phyloP scores from a whole-genome alignment of 2,797 vertebrate genomes.

The Myotis myotis region DNA sequence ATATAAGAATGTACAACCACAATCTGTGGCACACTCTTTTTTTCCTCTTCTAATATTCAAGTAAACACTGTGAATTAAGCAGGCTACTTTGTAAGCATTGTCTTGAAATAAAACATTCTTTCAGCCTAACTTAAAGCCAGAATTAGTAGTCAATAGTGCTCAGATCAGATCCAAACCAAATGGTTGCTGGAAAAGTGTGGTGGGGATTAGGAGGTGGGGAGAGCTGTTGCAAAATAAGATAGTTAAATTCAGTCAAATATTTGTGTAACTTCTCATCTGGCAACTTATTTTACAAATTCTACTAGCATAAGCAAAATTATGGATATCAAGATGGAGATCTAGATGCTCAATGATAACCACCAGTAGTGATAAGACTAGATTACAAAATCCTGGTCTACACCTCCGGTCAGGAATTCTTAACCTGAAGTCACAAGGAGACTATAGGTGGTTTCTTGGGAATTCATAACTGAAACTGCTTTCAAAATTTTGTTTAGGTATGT shows the following conservation, averaged over 20 bases:
- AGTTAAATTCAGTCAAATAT: slow-evolving; percentile 52
- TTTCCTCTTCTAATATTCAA: neutral
- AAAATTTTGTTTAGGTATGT: slow-evolving; percentile 26
- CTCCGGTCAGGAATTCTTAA: slow-evolving; percentile 1
- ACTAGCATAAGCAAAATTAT: neutral
- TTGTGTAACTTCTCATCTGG: slow-evolving; percentile 40
- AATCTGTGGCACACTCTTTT: neutral
- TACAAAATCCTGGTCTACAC: neutral
- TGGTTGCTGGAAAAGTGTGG: neutral
- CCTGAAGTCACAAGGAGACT: neutral
- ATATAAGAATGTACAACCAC: neutral
- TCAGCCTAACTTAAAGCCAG: slow-evolving; percentile 31
- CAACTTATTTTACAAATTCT: slow-evolving; percentile 42
- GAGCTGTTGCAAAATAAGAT: neutral
- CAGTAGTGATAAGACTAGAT: neutral
- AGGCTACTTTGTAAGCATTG: neutral
- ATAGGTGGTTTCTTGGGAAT: neutral
- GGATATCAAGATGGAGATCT: neutral
- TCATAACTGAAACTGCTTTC: slow-evolving; percentile 15
- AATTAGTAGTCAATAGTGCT: slow-evolving; percentile 56
- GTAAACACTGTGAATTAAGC: neutral
- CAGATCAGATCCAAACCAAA: slow-evolving; percentile 55
- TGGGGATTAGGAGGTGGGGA: neutral
- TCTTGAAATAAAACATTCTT: slow-evolving; percentile 44
- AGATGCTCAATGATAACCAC: neutral